Percentiles rank a stretch among this genome's conserved stretches.
Evolutionary conservation across 2,888 invertebrate species (phyloP).

Genomic region (Troilus luridus): DNA sequence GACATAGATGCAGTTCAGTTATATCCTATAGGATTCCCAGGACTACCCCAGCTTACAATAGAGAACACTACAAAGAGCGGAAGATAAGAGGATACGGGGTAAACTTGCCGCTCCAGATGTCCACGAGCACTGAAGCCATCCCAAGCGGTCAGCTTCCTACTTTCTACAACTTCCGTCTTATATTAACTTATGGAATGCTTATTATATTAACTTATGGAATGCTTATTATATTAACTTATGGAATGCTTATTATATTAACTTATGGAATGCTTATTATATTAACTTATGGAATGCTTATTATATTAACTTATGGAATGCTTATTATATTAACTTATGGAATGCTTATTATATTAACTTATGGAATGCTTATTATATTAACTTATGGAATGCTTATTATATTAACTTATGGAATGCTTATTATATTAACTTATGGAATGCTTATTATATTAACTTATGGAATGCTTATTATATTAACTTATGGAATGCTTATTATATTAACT

Average conservation of each 20-base stretch:
- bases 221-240: no score
- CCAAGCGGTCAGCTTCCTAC: background rate
- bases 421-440: background rate
- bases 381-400: no score
- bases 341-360: background rate
- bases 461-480: no score
- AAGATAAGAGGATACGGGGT: background rate
- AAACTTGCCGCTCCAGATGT: slow-evolving; percentile 31
- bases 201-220: background rate
- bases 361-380: no score
- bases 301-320: no score
- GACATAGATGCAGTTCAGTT: no score
- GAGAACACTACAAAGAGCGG: background rate
- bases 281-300: background rate
- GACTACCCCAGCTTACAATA: background rate
- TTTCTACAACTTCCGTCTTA: background rate
- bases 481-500: background rate
- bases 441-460: no score
- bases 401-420: no score
- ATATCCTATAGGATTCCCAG: no score
- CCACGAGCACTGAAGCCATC: background rate
- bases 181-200: background rate
- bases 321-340: no score
- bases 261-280: no score
- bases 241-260: no score